Base-by-base conservation (phyloP, 2,113 vertebrate genomes). In the Siphamia tubifer region DNA sequence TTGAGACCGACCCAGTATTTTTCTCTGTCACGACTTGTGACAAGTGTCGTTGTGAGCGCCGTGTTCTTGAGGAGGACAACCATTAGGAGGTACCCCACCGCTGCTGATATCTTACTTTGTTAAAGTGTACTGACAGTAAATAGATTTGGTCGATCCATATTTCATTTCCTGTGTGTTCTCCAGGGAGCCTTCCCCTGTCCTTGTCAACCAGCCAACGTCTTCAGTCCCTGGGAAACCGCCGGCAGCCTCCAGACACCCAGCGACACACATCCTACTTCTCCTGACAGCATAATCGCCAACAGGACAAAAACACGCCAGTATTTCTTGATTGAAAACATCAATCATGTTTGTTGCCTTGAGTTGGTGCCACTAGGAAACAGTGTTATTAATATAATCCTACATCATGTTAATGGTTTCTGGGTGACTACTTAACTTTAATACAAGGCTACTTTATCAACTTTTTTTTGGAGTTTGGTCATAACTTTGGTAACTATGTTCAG, bases 91-190 rank as follows among this genome's bases (percentile, higher is more conserved):
- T 13, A 35, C 17, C 64, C 21, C 7, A 4, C 39, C 23, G 61
- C 27, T 49, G 2, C 44, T 79, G 64, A 80, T 69, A 51, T 72
- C 55, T 73, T 48, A 42, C 61, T 85, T 30, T 72, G 68, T 65
- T 65, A 71, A 79, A 54, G 64, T 74, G 52, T 49, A 48, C 70
- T 76, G 82, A 73, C 82, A 71, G 74, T 43, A 69, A 89, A 85
- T 79, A 85, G 83, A 87, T 84, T 77, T 69, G 51, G 30, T 65
- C 55, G 15, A 74, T 84, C 79, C 54, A 60, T 77, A 66, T 84
- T 90, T 85, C 55, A 86, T 86, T 82, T 87, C 76, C 71, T 57
- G 71, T 58, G 34, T 1, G 2, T 42, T 82, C 79, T 63, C 42
- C 27, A 6, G 71, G 77, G 81, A 70, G 42, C 55, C 51, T 23